These are phyloP conservation scores for Bufo bufo DNA, from an alignment of 2,113 vertebrate species.

Conservation along the genomic window DNA sequence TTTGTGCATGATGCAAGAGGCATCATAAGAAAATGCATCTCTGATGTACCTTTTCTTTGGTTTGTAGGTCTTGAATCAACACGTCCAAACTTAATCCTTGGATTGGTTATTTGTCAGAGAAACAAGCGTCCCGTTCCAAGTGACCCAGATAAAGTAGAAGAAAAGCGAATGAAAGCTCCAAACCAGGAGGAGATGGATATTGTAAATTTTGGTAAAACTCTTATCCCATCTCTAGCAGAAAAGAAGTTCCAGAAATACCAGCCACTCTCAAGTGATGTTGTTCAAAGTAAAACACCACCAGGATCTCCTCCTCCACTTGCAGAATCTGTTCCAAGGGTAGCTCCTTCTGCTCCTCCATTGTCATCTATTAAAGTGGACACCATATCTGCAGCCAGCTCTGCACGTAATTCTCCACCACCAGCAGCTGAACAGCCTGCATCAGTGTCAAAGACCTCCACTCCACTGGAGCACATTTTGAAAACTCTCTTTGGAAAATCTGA, in stretches of 20 bases:
- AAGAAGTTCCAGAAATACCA: constrained; percentile 74
- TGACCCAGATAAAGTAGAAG: constrained; percentile 77
- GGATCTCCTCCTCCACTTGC: constrained; percentile 77
- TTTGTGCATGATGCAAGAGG: not conserved
- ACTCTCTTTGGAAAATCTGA: constrained; percentile 79
- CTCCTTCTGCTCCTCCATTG: constrained; percentile 70
- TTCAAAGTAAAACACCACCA: constrained; percentile 73
- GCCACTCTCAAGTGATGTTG: constrained; percentile 72
- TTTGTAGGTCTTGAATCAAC: constrained; percentile 88
- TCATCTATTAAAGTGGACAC: constrained; percentile 66
- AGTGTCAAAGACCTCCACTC: constrained; percentile 71
- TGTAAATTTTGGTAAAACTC: constrained; percentile 68
- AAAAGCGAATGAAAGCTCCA: constrained; percentile 79
- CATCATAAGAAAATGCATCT: not conserved
- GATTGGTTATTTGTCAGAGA: constrained; percentile 90
- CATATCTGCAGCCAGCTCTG: not conserved
- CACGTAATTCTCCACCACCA: constrained; percentile 62
- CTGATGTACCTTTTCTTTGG: constrained; percentile 56
- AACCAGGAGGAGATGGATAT: constrained; percentile 74
- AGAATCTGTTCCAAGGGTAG: constrained; percentile 63
- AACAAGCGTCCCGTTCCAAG: constrained; percentile 74
- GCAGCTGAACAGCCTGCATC: constrained; percentile 32
- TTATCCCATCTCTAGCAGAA: constrained; percentile 70
- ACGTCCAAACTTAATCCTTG: constrained; percentile 92
- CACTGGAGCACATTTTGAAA: constrained; percentile 88